A percentile compares a stretch with the other conserved stretches of the same genome.
Conservation (phyloP, 2,113 vertebrate species). For the Acrocephalus arundinaceus region DNA sequence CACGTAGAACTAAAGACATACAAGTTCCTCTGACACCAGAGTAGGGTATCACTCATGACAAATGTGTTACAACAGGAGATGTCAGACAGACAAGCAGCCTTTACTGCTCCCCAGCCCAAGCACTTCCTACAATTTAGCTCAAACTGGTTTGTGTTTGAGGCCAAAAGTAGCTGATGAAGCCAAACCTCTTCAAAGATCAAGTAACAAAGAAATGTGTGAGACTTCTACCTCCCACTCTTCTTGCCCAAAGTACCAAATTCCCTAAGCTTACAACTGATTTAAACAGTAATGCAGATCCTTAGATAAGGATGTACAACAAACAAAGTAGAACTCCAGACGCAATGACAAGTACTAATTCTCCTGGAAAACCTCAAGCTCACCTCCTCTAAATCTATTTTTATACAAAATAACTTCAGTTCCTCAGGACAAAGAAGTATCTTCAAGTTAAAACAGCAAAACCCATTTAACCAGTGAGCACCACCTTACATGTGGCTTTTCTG, state of each 20-base stretch:
- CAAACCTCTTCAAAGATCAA: background rate
- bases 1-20: accelerated
- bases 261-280: background rate
- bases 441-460: background rate
- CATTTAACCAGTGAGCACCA: background rate
- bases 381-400: background rate
- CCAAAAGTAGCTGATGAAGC: background rate
- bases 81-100: background rate
- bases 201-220: background rate
- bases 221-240: background rate
- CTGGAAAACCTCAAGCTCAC: background rate
- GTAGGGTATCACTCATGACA: background rate
- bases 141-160: background rate
- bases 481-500: accelerated
- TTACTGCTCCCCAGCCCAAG: background rate
- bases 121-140: background rate
- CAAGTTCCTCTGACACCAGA: background rate
- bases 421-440: background rate
- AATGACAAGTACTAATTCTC: background rate
- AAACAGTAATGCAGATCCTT: background rate
- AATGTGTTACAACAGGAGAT: accelerated
- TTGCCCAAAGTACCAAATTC: background rate
- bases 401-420: background rate
- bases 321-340: background rate
- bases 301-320: background rate